These are phyloP conservation scores for Incurvaria masculella DNA, from an alignment of 2,888 invertebrate genomes.

Conservation along the genomic window DNA sequence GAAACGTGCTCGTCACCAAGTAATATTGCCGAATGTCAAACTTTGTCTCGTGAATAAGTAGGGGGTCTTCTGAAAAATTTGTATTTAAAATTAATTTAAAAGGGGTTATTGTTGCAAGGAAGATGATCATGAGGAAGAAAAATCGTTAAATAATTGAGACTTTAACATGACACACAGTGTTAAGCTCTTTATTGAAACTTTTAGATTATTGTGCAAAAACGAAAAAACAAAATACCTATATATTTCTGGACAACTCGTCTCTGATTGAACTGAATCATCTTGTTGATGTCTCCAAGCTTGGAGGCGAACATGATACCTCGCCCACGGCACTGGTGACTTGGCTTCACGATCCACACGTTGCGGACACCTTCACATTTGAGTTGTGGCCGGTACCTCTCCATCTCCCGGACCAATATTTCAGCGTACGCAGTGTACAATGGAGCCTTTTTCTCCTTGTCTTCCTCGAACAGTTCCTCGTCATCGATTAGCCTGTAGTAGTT, in stretches of 20 bases:
- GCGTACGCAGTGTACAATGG: slow-evolving; percentile 40
- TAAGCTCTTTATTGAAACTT: too few species aligned
- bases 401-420: slow-evolving; percentile 55
- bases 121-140: too few species aligned
- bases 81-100: too few species aligned
- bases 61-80: slow-evolving; percentile 67
- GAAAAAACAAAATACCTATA: slow-evolving; percentile 71
- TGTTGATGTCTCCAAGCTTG: slow-evolving; percentile 68
- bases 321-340: slow-evolving; percentile 77
- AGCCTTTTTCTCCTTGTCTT: slow-evolving; percentile 31
- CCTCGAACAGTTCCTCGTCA: slow-evolving; percentile 49
- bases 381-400: slow-evolving; percentile 59
- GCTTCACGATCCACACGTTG: slow-evolving; percentile 91
- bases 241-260: slow-evolving; percentile 88
- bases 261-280: slow-evolving; percentile 54
- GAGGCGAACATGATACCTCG: slow-evolving; percentile 79
- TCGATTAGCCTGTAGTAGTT: slow-evolving; percentile 63
- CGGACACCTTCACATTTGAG: slow-evolving; percentile 71
- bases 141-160: too few species aligned
- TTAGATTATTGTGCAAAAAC: too few species aligned
- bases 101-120: too few species aligned
- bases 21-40: slow-evolving; percentile 93
- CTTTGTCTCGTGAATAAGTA: slow-evolving; percentile 80
- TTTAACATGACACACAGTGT: too few species aligned
- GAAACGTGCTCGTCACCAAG: slow-evolving; percentile 73